Evolutionary conservation across 2,113 vertebrate species (phyloP).

Genomic region (Sprattus sprattus): DNA sequence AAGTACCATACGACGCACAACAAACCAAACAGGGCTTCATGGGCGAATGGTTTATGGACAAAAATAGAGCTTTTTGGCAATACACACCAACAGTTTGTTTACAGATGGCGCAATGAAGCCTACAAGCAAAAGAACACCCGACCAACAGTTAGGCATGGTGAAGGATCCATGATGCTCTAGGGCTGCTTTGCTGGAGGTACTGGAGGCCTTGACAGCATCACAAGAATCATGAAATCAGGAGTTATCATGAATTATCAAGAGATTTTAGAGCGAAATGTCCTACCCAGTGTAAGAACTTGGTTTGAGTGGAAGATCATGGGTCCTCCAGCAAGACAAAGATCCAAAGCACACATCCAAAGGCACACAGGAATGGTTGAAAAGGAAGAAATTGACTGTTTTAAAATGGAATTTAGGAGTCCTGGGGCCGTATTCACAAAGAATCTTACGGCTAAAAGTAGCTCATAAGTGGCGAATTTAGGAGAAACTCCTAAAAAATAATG

Average conservation of each 20-base stretch:
- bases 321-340: neutral
- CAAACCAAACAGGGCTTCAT: conserved; percentile 29
- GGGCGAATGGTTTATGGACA: too few relatives aligned
- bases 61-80: neutral
- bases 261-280: conserved; percentile 20
- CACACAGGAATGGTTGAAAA: too few relatives aligned
- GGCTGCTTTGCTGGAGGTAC: neutral
- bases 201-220: conserved; percentile 7
- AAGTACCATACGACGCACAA: conserved; percentile 25
- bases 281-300: conserved; percentile 22
- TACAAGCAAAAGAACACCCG: conserved; percentile 1
- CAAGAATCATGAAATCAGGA: conserved; percentile 9
- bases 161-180: too few relatives aligned
- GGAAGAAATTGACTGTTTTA: too few relatives aligned
- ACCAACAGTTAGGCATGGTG: neutral
- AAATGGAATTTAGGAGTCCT: too few relatives aligned
- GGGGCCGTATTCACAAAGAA: too few relatives aligned
- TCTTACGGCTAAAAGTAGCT: too few relatives aligned
- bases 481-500: too few relatives aligned
- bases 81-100: neutral
- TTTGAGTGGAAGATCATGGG: neutral
- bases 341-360: conserved; percentile 18
- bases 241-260: too few relatives aligned
- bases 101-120: neutral
- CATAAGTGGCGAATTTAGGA: too few relatives aligned